Conservation (phyloP, 2,113 vertebrate species). For the Trichechus manatus region DNA sequence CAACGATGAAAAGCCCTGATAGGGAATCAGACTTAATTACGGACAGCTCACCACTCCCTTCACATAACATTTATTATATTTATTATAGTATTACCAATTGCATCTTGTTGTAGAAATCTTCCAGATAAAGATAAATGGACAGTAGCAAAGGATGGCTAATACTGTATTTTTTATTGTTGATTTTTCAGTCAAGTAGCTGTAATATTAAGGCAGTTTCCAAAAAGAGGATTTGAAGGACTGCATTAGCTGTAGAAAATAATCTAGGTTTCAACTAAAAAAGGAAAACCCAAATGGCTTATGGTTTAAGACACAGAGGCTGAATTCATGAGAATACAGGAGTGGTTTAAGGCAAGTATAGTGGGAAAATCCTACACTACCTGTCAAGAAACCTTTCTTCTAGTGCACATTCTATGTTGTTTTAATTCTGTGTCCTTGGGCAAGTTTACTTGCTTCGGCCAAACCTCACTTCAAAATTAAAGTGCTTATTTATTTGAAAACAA, state of each 20-base stretch:
- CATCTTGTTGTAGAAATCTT: constrained; percentile 63
- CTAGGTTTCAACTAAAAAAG: constrained; percentile 61
- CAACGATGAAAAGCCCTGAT: constrained; percentile 84
- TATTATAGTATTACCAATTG: constrained; percentile 55
- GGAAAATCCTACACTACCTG: constrained; percentile 21
- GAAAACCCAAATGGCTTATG: constrained; percentile 45
- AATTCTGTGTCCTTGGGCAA: constrained; percentile 43
- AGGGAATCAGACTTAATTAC: constrained; percentile 87
- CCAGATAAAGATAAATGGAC: constrained; percentile 68
- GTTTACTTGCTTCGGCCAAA: constrained; percentile 49
- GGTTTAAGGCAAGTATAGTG: constrained; percentile 39
- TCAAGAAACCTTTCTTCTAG: constrained; percentile 50
- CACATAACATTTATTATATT: constrained; percentile 82
- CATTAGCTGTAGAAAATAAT: constrained; percentile 64
- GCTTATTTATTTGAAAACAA: constrained; percentile 57
- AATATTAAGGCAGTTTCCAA: constrained; percentile 64
- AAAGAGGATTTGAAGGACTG: constrained; percentile 68
- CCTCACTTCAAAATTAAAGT: constrained; percentile 38
- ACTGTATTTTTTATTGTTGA: constrained; percentile 35
- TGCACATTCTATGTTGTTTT: constrained; percentile 34
- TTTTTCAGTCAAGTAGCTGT: constrained; percentile 63
- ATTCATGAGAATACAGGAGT: constrained; percentile 60
- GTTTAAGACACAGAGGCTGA: constrained; percentile 62
- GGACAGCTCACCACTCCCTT: constrained; percentile 83
- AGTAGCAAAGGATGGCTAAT: constrained; percentile 56